Base-by-base conservation (phyloP, 2,888 invertebrate genomes). In the Celastrina argiolus region DNA sequence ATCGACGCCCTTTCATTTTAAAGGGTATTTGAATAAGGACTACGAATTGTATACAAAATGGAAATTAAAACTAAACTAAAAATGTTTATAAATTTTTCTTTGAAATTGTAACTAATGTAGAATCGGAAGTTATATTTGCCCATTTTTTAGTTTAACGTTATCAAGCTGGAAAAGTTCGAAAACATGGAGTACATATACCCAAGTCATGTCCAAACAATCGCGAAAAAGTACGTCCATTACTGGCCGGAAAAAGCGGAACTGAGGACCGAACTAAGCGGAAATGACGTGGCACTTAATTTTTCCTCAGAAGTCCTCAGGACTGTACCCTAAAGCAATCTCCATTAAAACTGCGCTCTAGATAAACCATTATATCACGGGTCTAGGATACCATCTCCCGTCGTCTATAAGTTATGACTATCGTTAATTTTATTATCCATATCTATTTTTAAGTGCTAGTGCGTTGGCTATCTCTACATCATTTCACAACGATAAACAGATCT, bases 221-320 rank as follows among this genome's bases (percentile, higher is more conserved):
- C 51, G 26, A 12, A 51, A 51, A 51, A 51, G n/a, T 51, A 64
- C 26, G n/a, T 64, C 42, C 45, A 51, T 64, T 51, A 51, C 51
- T 51, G 12, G 22, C 51, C 22, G 22, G 51, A 51, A 51, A 45
- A 51, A 51, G 22, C 51, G 51, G 51, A 51, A 51, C 45, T 16
- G 51, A 26, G 3, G 22, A 51, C 22, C 22, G 22, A 26, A 26
- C 12, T 51, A 26, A 22, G 22, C 51, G 51, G 51, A 51, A 51
- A 51, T 51, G 51, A 51, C 51, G 22, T 22, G 22, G 51, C 51
- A 26, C 22, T 12, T 51, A 51, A 51, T 51, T 51, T 51, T 51
- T 51, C 51, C 51, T 10, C 12, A 51, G 22, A 51, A 51, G 22
- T 51, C 51, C 51, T 10, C 12, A 51, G 14, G 51, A 51, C 51